Conservation (phyloP, 53 echinoderm and acorn worm genomes). For the Paracentrotus lividus region DNA sequence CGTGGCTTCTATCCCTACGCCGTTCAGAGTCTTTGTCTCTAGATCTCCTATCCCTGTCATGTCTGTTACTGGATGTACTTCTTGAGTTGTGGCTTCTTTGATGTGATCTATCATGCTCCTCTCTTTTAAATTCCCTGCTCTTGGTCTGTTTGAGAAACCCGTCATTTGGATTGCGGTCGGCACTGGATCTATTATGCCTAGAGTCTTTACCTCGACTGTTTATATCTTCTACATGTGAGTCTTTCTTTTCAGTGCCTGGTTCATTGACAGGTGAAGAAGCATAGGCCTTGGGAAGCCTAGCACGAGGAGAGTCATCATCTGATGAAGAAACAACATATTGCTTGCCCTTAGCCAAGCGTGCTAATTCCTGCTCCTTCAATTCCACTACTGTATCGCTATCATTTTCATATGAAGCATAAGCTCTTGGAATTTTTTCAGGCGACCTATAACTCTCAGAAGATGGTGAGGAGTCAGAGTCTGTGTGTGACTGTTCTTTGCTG, state of each 20-base stretch:
- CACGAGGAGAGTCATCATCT: conserved; percentile 40
- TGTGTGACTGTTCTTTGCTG: neutral
- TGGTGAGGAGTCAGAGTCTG: conserved; percentile 30
- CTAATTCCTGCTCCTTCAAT: conserved; percentile 58
- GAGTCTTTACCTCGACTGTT: conserved; percentile 5
- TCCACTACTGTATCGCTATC: conserved; percentile 69
- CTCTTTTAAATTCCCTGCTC: conserved; percentile 3
- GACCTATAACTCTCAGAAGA: conserved; percentile 42
- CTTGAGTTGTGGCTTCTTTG: neutral
- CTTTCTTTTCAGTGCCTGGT: neutral
- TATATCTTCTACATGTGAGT: conserved; percentile 12
- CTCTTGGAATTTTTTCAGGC: conserved; percentile 75
- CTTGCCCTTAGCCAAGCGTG: conserved; percentile 52
- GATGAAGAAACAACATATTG: conserved; percentile 56
- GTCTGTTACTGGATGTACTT: conserved; percentile 33
- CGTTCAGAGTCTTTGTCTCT: conserved; percentile 16
- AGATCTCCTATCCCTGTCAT: neutral
- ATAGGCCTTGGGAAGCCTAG: conserved; percentile 78
- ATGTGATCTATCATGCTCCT: neutral
- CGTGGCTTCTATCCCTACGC: neutral
- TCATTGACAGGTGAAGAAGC: conserved; percentile 30
- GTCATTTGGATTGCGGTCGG: conserved; percentile 1
- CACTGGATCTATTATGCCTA: neutral
- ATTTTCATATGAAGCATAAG: conserved; percentile 80
- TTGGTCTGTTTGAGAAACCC: neutral